phyloP scores from a whole-genome alignment of 2,797 vertebrate genomes.

The Typhlichthys eigenmanni region DNA sequence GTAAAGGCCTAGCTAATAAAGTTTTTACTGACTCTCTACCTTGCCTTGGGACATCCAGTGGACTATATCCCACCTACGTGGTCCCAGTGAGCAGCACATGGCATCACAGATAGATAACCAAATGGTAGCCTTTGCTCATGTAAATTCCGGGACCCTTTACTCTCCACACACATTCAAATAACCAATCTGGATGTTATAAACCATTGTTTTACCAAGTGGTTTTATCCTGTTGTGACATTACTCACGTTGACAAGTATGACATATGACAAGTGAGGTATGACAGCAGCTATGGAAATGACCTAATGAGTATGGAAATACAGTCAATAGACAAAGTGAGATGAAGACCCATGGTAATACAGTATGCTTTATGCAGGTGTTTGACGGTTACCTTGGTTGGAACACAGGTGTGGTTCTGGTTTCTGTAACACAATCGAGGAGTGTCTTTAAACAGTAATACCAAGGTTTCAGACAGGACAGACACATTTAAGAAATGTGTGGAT shows the following conservation, averaged over 20 bases:
- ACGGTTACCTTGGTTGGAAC: too few relatives aligned
- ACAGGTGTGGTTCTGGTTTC: too few relatives aligned
- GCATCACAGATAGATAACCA: constrained; percentile 37
- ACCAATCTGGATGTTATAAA: constrained; percentile 16
- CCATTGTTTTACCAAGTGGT: constrained; percentile 11
- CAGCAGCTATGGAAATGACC: constrained; percentile 22
- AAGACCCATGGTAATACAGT: too few relatives aligned
- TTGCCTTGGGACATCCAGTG: constrained; percentile 12
- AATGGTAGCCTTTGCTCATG: constrained; percentile 43
- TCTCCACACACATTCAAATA: constrained; percentile 38
- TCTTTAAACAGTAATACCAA: too few relatives aligned
- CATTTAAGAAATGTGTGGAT: too few relatives aligned
- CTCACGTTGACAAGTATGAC: too few relatives aligned
- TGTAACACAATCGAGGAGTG: too few relatives aligned
- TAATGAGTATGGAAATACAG: not conserved
- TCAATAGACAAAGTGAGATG: too few relatives aligned
- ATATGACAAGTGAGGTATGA: constrained; percentile 9
- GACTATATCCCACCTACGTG: constrained; percentile 44
- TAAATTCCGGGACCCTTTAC: constrained; percentile 35
- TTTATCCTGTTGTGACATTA: constrained; percentile 3
- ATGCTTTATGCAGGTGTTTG: too few relatives aligned
- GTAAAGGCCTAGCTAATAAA: too few relatives aligned
- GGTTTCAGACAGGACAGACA: too few relatives aligned
- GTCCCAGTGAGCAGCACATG: constrained; percentile 32
- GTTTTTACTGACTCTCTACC: too few relatives aligned